Evolutionary conservation across 2,113 vertebrate genomes (phyloP).

Genomic region (Vireo altiloquus): DNA sequence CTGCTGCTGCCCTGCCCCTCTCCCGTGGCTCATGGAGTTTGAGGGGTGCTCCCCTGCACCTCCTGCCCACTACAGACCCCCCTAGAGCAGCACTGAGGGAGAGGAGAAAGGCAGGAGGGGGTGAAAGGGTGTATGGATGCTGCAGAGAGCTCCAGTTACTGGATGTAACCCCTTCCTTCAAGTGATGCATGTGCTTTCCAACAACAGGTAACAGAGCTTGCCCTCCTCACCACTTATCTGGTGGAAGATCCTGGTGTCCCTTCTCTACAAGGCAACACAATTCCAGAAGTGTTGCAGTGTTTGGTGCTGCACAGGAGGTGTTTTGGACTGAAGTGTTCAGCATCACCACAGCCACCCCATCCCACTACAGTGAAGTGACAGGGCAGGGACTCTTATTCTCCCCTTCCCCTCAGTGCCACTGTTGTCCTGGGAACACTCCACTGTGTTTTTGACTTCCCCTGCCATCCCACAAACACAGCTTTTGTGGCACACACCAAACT

Average conservation of each 20-base stretch:
- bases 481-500: neutral
- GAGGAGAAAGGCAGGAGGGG: neutral
- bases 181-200: neutral
- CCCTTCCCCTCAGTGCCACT: neutral
- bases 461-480: neutral
- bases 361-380: neutral
- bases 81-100: neutral
- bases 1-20: neutral
- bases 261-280: neutral
- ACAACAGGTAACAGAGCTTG: neutral
- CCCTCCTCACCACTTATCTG: neutral
- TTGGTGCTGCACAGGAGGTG: neutral
- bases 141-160: neutral
- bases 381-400: neutral
- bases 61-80: neutral
- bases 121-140: rapidly evolving
- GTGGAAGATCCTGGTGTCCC: neutral
- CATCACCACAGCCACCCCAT: neutral
- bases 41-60: neutral
- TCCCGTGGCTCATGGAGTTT: neutral
- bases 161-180: neutral
- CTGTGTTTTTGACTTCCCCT: neutral
- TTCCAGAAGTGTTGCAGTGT: neutral
- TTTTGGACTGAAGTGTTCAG: neutral
- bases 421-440: neutral